Evolutionary conservation across 2,113 vertebrate species (phyloP), one percentile per base, ranked within the genome.

Genomic region (Hoplias malabaricus): DNA sequence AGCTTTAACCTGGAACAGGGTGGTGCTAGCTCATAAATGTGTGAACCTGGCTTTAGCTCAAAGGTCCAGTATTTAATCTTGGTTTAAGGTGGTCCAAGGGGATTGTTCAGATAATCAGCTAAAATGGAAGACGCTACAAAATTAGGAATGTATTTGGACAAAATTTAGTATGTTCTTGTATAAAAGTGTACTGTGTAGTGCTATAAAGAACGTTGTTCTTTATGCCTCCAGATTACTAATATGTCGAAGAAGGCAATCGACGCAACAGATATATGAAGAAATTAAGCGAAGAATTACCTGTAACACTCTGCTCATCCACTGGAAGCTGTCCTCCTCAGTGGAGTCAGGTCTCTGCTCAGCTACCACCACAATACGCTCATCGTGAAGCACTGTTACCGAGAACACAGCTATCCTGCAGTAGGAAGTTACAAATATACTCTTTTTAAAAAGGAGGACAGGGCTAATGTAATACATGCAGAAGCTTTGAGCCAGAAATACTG

Each of bases 241-340:
- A 16, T 4, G 12, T 5, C 3, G 21, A 0, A 12, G 3, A 12
- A 29, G 16, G 54, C 57, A 31, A 6, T 1, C 31, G 7, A 21
- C n/a, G 19, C 29, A 57, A 2, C 3, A 10, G 42, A 5, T 46
- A 43, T 48, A 36, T 10, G 71, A 73, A n/a, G 56, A 27, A 25
- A 42, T 12, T 40, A 48, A 65, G 53, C 54, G 43, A 29, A 36
- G 40, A 34, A 5, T 16, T 86, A 98, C 98, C 98, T 99, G 97
- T 23, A 99, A 92, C 13, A 99, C 98, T 74, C 98, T 90, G 90
- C 98, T 99, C 98, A 99, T 99, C 98, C 98, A 99, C 82, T 99
- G 98, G 88, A 99, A 99, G 83, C 98, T 99, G 91, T 99, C 98
- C 87, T 99, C 97, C 87, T 99, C 98, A 0, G 98, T 99, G 83